phyloP scores from a whole-genome alignment of 2,888 invertebrate genomes.

The Xestia sexstrigata region DNA sequence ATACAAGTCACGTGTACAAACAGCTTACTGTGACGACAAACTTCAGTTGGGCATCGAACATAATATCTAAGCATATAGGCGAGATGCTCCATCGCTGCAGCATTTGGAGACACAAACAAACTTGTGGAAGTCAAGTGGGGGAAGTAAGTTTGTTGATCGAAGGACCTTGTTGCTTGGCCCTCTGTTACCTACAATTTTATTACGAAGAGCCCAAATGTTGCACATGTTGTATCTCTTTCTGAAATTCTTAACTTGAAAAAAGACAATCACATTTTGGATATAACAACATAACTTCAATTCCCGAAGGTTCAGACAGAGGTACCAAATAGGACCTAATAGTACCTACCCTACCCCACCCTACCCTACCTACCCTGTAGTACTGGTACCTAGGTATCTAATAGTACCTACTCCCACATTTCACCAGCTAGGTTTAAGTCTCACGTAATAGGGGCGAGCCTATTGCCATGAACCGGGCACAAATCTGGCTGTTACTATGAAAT shows the following conservation, averaged over 20 bases:
- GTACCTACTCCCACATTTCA: too few species aligned
- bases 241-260: not conserved
- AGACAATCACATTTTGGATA: not conserved
- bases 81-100: slow-evolving; percentile 44
- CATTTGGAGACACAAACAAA: slow-evolving; percentile 56
- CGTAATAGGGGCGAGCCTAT: too few species aligned
- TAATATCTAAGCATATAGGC: slow-evolving; percentile 45
- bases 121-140: slow-evolving; percentile 51
- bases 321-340: too few species aligned
- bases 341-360: too few species aligned
- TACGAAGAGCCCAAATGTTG: slow-evolving; percentile 12
- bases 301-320: too few species aligned
- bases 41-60: slow-evolving; percentile 42
- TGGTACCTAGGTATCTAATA: too few species aligned
- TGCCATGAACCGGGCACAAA: too few species aligned
- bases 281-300: too few species aligned
- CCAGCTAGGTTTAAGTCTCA: too few species aligned
- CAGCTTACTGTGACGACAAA: slow-evolving; percentile 50
- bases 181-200: slow-evolving; percentile 28
- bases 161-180: slow-evolving; percentile 26
- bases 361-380: too few species aligned
- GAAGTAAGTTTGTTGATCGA: slow-evolving; percentile 51
- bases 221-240: not conserved
- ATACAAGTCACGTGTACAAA: slow-evolving; percentile 54
- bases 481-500: too few species aligned